Conservation (phyloP, 1,140 invertebrate species). For the Melanaphis sacchari region DNA sequence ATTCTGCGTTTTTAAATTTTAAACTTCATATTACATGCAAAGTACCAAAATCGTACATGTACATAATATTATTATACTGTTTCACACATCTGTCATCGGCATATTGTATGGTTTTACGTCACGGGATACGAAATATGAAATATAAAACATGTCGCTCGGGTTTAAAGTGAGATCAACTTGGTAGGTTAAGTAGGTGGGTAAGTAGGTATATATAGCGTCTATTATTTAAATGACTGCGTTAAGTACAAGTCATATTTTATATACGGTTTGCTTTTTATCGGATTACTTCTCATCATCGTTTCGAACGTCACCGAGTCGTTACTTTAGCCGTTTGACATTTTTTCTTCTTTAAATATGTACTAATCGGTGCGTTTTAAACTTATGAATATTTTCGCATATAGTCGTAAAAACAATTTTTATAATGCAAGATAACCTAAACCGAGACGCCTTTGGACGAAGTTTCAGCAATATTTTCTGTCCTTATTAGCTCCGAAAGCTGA, state of each 20-base stretch:
- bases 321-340: neutral
- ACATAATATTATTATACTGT: neutral
- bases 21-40: too few species aligned
- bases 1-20: too few species aligned
- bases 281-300: neutral
- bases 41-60: neutral
- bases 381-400: neutral
- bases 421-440: neutral
- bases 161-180: neutral
- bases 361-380: neutral
- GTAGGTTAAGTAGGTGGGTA: neutral
- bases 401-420: neutral
- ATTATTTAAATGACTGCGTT: neutral
- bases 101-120: neutral
- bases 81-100: neutral
- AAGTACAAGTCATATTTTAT: neutral
- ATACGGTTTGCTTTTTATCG: neutral
- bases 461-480: neutral
- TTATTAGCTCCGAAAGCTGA: neutral
- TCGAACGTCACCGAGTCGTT: neutral
- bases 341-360: neutral
- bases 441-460: neutral
- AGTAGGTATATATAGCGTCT: neutral
- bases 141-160: neutral
- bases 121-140: neutral